phyloP scores from a whole-genome alignment of 2,888 invertebrate species.

The Sturmia bella region DNA sequence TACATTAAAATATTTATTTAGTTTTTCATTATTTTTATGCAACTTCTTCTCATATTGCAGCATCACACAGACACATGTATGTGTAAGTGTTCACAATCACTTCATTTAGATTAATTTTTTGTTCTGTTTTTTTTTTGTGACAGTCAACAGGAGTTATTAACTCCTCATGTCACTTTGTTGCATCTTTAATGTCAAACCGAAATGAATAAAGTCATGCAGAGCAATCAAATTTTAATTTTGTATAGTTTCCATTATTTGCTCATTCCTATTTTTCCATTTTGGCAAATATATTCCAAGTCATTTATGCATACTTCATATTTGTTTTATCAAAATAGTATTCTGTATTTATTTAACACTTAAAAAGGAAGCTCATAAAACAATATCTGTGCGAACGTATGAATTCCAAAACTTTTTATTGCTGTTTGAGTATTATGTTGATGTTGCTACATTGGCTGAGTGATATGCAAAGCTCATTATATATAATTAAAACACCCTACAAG shows the following conservation, averaged over 20 bases:
- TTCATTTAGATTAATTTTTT: no score
- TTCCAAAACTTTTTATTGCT: slow-evolving; percentile 9
- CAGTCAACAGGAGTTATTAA: slow-evolving; percentile 4
- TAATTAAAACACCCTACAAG: slow-evolving; percentile 31
- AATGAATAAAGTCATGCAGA: slow-evolving; percentile 29
- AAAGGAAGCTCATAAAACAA: slow-evolving; percentile 39
- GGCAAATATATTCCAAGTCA: slow-evolving; percentile 26
- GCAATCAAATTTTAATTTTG: slow-evolving; percentile 48
- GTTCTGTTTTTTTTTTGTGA: not conserved
- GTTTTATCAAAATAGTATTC: slow-evolving; percentile 52
- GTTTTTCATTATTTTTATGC: no score
- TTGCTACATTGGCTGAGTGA: slow-evolving; percentile 7
- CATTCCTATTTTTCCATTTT: slow-evolving; percentile 6
- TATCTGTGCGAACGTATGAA: slow-evolving; percentile 7
- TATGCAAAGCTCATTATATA: slow-evolving; percentile 48
- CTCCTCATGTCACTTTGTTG: slow-evolving; percentile 21
- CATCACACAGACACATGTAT: no score
- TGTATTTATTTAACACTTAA: slow-evolving; percentile 60
- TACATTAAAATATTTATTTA: no score
- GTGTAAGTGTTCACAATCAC: no score
- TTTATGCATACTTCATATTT: slow-evolving; percentile 41
- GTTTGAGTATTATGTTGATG: slow-evolving; percentile 1
- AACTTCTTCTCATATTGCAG: no score
- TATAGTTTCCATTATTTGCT: slow-evolving; percentile 35
- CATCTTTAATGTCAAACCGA: slow-evolving; percentile 20